These are phyloP conservation scores for Seriola aureovittata DNA, from an alignment of 2,113 vertebrate genomes.

Conservation along the genomic window DNA sequence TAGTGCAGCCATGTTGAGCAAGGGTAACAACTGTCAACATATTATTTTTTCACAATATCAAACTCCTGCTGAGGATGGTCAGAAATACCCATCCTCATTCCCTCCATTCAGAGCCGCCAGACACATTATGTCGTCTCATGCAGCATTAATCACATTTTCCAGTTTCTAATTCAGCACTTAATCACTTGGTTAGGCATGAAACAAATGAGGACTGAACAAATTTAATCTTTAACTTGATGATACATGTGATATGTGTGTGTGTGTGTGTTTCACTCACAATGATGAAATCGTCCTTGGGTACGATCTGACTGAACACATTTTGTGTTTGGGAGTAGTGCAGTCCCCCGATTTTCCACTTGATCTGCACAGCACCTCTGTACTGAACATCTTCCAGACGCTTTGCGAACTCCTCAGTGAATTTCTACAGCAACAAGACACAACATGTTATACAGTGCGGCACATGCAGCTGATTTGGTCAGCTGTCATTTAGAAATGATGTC, in stretches of 20 bases:
- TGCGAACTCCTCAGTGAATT: conserved; percentile 86
- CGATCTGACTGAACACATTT: conserved; percentile 85
- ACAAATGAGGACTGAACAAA: neutral
- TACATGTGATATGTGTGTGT: neutral
- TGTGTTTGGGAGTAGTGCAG: conserved; percentile 94
- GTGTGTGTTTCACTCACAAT: conserved; percentile 54
- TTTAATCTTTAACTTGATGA: too few species aligned
- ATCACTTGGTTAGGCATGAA: neutral
- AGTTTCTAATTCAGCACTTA: neutral
- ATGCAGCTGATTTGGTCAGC: too few species aligned
- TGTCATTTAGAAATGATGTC: neutral
- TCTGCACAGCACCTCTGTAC: conserved; percentile 83
- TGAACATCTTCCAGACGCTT: conserved; percentile 83
- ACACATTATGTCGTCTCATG: too few species aligned
- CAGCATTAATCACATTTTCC: neutral
- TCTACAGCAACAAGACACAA: conserved; percentile 39
- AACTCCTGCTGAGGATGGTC: neutral
- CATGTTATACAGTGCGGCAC: neutral
- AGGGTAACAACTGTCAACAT: neutral
- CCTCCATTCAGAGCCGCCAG: neutral
- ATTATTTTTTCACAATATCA: neutral
- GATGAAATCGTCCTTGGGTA: conserved; percentile 83
- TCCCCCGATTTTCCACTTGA: conserved; percentile 93
- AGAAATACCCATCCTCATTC: neutral
- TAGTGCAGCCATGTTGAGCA: neutral